Base-by-base conservation (phyloP, 2,797 vertebrate genomes). In the Cynopterus sphinx region DNA sequence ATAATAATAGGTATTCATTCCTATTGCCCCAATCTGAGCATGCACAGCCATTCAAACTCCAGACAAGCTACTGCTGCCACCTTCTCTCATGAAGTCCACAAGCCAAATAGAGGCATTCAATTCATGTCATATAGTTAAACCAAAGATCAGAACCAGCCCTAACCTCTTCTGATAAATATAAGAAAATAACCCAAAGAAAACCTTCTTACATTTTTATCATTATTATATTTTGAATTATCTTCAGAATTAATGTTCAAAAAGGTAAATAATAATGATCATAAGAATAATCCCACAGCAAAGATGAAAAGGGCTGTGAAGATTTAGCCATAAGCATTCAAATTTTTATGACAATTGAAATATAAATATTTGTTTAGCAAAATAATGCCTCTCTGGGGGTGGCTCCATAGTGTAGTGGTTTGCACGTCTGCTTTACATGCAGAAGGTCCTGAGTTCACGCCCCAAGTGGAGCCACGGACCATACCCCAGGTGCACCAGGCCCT, bases 181-280 rank as follows among this genome's bases (percentile, higher is more conserved):
- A 92, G 55, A 73, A 87, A 84, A 55, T 36, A 59, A 85, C 6
- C 55, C 43, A 84, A 94, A 93, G 15, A 88, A 87, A 39, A 43
- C 5, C 65, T 26, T 17, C 12, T 31, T 61, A n/a, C 26, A 57
- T 51, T 43, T 63, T 93, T 86, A 33, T 86, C 16, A 61, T 83
- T 61, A 86, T 78, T 95, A 19, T 82, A 82, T 65, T 83, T 68
- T 31, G 59, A 61, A 31, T 31, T 87, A 59, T 67, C 51, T 90
- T 89, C 83, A 55, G 36, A 89, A 89, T 79, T 13, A 93, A 70
- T 78, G 31, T 71, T 77, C 31, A 59, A 36, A 24, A 31, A 51
- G 13, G 22, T 55, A 59, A 92, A 74, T 49, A 57, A 63, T 33
- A 6, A 61, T 31, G 5, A 61, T 61, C 11, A 57, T 55, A 41